Conservation (phyloP, 1,140 invertebrate species). For the Oedothorax gibbosus region DNA sequence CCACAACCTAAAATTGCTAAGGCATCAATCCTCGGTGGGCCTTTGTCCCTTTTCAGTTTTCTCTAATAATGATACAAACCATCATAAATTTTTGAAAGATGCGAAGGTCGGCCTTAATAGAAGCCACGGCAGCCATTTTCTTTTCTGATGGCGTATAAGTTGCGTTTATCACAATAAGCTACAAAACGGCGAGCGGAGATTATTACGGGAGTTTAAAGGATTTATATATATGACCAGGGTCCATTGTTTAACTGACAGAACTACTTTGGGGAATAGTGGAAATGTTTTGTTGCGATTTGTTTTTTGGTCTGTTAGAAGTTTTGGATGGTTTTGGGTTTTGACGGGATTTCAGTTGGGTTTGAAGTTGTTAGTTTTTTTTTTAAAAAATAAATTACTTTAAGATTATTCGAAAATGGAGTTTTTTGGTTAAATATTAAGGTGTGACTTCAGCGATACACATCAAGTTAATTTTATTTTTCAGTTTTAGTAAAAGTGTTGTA, state of each 20-base stretch:
- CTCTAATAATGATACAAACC: conserved; percentile 24
- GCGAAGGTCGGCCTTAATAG: conserved; percentile 17
- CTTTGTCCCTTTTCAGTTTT: not conserved
- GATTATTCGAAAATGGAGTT: too few species aligned
- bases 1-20: conserved; percentile 5
- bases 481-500: too few species aligned
- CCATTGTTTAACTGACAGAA: conserved; percentile 7
- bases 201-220: conserved; percentile 30
- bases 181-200: not conserved
- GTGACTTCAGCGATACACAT: too few species aligned
- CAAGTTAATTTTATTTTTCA: too few species aligned
- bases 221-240: conserved; percentile 16
- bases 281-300: not conserved
- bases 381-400: too few species aligned
- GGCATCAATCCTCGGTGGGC: conserved; percentile 3
- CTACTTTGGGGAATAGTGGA: not conserved
- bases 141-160: conserved; percentile 13
- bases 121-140: not conserved
- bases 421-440: too few species aligned
- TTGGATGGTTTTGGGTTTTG: too few species aligned
- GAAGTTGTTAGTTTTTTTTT: too few species aligned
- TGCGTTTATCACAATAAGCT: conserved; percentile 26
- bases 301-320: not conserved
- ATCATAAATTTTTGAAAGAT: conserved; percentile 33
- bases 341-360: too few species aligned